Evolutionary conservation across 2,113 vertebrate species (phyloP), one percentile per base, ranked within the genome.

Genomic region (Leptocoma aspasia): DNA sequence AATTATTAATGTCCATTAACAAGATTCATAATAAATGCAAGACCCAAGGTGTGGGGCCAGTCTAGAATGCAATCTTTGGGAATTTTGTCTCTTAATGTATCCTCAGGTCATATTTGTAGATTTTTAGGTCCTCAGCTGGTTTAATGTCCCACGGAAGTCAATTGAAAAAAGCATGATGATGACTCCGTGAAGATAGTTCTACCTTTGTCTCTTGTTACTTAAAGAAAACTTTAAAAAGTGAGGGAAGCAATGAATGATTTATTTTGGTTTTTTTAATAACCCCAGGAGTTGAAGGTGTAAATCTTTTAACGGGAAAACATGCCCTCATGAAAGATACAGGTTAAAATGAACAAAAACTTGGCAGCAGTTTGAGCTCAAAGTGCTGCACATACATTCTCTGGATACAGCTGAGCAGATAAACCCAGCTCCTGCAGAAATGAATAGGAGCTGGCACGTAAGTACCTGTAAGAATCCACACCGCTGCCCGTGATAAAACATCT

Each of bases 401-500:
- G 80, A 91, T 85, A 70, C 57, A 91, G 76, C 37, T 85, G 77
- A 93, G 54, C 42, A 93, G 82, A 81, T 73, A 91, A 92, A 52
- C 33, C n/a, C 52, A 70, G 33, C 60, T 94, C 15, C 72, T 75
- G 42, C 0, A 0, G 69, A 93, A 97, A 93, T 60, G 60, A 90
- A 81, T 41, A 81, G 72, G 71, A 89, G 79, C 76, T 81, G 91
- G 89, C 64, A 71, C 33, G 21, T 37, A 84, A 94, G 44, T 56
- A 71, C 72, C 33, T 91, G 17, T 60, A 86, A 89, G 83, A 92
- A 89, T 83, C 68, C 84, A 61, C 50, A 47, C 21, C 2, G 0
- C 39, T 73, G 59, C 79, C 83, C 16, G 0, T 69, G 71, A 94
- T 89, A 94, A 96, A 96, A 91, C 64, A 86, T 85, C 89, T 92